These are phyloP conservation scores for Dusona sp. DNA, from an alignment of 2,888 invertebrate species.

Conservation along the genomic window DNA sequence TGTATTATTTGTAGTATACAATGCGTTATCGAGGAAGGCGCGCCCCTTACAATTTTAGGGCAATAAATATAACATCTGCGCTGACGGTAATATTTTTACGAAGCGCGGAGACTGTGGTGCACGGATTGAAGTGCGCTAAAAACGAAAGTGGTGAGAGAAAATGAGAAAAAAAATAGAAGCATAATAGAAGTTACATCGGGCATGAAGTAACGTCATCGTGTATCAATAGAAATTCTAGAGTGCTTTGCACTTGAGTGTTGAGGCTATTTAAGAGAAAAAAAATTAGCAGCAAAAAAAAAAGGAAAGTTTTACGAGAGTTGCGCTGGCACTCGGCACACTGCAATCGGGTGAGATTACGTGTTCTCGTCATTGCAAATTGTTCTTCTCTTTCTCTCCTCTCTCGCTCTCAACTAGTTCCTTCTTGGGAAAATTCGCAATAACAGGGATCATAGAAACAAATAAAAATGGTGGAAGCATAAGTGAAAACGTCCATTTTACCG, in stretches of 20 bases:
- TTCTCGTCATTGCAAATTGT: neutral
- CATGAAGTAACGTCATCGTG: conserved; percentile 21
- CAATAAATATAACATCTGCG: conserved; percentile 4
- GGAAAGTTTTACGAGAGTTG: conserved; percentile 46
- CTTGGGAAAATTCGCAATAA: neutral
- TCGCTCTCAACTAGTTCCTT: neutral
- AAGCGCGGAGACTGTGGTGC: neutral
- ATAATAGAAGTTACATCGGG: neutral
- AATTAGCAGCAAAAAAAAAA: conserved; percentile 21
- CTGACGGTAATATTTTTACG: conserved; percentile 28
- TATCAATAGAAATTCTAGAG: conserved; percentile 43
- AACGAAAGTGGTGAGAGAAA: conserved; percentile 28
- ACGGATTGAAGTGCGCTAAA: conserved; percentile 24
- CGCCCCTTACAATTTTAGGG: conserved; percentile 4
- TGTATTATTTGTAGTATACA: neutral
- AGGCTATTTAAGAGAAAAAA: conserved; percentile 26
- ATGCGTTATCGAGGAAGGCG: neutral
- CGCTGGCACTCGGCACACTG: conserved; percentile 11
- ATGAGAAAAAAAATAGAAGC: conserved; percentile 3
- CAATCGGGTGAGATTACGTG: conserved; percentile 18
- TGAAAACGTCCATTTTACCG: neutral
- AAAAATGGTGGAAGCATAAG: neutral
- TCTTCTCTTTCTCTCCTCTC: no score
- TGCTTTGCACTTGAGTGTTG: conserved; percentile 55
- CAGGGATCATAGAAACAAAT: neutral